Evolutionary conservation across 1,140 invertebrate genomes (phyloP).

Genomic region (Lepidurus couesii): DNA sequence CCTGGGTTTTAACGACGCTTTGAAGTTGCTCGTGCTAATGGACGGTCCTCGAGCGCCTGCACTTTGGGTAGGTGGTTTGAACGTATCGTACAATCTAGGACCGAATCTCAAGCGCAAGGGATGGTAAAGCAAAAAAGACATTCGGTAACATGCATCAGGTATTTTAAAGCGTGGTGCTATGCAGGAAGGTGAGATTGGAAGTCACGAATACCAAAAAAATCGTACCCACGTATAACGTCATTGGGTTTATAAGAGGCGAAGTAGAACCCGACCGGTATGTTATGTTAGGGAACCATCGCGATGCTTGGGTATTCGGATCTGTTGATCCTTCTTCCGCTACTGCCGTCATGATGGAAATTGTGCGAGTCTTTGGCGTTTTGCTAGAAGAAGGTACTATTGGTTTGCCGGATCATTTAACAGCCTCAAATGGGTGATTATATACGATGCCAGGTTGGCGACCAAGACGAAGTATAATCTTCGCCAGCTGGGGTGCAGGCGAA

Average conservation of each 20-base stretch:
- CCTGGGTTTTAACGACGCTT: conserved; percentile 39
- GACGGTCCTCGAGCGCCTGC: conserved; percentile 42
- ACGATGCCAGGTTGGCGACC: conserved; percentile 44
- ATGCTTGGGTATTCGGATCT: conserved; percentile 56
- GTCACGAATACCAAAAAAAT: conserved; percentile 42
- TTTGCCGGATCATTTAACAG: neutral
- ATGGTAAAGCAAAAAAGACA: conserved; percentile 36
- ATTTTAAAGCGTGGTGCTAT: neutral
- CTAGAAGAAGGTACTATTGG: conserved; percentile 32
- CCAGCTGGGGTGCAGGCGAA: conserved; percentile 42
- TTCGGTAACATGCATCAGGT: neutral
- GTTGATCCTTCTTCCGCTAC: conserved; percentile 54
- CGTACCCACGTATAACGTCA: conserved; percentile 46
- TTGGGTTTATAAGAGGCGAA: conserved; percentile 47
- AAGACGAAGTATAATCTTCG: conserved; percentile 47
- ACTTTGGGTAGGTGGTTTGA: conserved; percentile 47
- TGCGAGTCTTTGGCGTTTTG: conserved; percentile 35
- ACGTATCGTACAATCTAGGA: conserved; percentile 48
- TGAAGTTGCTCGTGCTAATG: conserved; percentile 39
- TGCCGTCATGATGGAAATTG: conserved; percentile 46
- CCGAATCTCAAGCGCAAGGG: conserved; percentile 43
- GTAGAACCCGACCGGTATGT: conserved; percentile 54
- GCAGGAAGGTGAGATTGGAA: conserved; percentile 39
- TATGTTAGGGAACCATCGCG: conserved; percentile 56
- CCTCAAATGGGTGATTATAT: neutral